phyloP scores from a whole-genome alignment of 2,888 invertebrate genomes.

The Microplitis deprimator region DNA sequence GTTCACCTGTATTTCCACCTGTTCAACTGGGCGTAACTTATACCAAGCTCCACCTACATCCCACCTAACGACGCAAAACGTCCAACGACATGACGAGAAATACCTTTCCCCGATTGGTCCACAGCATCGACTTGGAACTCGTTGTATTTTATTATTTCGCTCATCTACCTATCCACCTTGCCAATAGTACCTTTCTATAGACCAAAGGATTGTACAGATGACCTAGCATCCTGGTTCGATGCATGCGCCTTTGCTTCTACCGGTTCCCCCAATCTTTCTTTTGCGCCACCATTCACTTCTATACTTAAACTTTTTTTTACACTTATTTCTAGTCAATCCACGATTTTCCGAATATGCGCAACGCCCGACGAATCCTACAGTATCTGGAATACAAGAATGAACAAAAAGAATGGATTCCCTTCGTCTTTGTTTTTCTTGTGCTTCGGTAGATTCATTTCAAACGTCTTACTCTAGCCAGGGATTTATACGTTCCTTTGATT shows the following conservation, averaged over 20 bases:
- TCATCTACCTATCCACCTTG: constrained; percentile 47
- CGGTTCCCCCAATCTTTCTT: constrained; percentile 39
- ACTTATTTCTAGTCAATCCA: constrained; percentile 10
- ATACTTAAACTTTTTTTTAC: constrained; percentile 12
- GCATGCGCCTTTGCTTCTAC: constrained; percentile 46
- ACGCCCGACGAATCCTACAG: constrained; percentile 33
- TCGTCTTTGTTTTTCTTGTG: constrained; percentile 6
- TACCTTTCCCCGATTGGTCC: constrained; percentile 65
- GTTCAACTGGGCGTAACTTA: constrained; percentile 67
- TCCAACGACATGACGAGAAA: constrained; percentile 65
- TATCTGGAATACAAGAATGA: constrained; percentile 16
- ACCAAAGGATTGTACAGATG: constrained; percentile 10
- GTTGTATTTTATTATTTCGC: constrained; percentile 69
- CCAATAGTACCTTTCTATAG: constrained; percentile 1
- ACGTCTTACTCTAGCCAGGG: neutral
- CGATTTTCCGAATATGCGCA: constrained; percentile 33
- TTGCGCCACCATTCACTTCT: constrained; percentile 27
- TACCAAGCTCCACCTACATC: constrained; percentile 67
- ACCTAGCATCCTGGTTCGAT: constrained; percentile 25
- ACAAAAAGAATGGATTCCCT: constrained; percentile 10
- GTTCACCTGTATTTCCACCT: constrained; percentile 69
- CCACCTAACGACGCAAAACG: constrained; percentile 65
- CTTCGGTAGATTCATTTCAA: constrained; percentile 2
- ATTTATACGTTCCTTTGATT: neutral
- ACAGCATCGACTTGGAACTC: constrained; percentile 56